Base-by-base conservation (phyloP, 2,113 vertebrate genomes). In the Platysteira castanea region DNA sequence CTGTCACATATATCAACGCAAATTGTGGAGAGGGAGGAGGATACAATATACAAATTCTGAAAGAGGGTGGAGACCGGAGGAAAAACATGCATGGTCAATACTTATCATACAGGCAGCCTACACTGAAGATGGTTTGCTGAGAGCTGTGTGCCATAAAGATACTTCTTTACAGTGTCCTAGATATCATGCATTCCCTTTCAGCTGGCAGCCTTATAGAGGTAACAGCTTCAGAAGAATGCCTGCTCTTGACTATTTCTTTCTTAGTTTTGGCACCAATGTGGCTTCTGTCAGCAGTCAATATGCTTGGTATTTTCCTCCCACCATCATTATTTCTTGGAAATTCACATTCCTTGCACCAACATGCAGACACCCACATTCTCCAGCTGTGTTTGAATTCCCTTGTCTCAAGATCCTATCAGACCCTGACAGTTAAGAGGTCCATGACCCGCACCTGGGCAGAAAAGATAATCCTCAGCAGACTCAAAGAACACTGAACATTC, bases 251-350 rank as follows among this genome's bases (percentile, higher is more conserved):
- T 33, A 13, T 63, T 93, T 85, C 61, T 84, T 79, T 71, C 94
- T 83, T 79, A 79, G 54, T 84, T 76, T 94, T 95, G 92, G 93
- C 76, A 79, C 44, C n/a, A 88, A 13, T 28, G 46, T 74, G 68
- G 24, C 69, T 75, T 69, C 80, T 89, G 61, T 93, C 81, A 90
- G 31, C 46, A 83, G 71, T 84, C 94, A 85, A 84, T 59, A 81
- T 89, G 74, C 68, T 47, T 93, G 57, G 71, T 81, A 95, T 84
- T 91, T 93, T 91, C 95, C 89, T 93, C 84, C 92, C 73, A 88
- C 79, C 41, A 46, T 27, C 46, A 73, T 94, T 79, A 84, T 86
- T 95, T 95, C 95, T 96, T 93, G 84, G 85, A 94, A 97, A 93
- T 77, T 70, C 83, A 73, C 86, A 95, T 85, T 97, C 87, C 52